Evolutionary conservation across 2,888 invertebrate genomes (phyloP).

Genomic region (Autographa pulchrina): DNA sequence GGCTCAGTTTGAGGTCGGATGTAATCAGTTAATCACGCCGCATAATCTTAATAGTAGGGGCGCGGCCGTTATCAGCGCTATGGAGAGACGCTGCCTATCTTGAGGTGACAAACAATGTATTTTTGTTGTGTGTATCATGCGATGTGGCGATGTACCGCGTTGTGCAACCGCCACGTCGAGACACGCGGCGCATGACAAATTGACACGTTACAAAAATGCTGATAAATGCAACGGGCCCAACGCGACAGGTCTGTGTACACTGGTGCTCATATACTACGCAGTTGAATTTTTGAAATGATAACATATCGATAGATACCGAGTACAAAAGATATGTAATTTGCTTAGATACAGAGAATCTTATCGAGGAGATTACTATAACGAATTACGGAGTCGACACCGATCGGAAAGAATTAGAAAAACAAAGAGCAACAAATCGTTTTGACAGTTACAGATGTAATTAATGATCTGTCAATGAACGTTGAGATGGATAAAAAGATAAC

Average conservation of each 20-base stretch:
- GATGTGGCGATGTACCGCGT: slow-evolving; percentile 47
- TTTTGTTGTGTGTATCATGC: slow-evolving; percentile 69
- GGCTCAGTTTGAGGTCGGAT: slow-evolving; percentile 64
- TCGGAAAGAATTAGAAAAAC: slow-evolving; percentile 45
- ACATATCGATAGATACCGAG: slow-evolving; percentile 63
- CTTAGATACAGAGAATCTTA: slow-evolving; percentile 60
- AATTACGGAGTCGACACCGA: slow-evolving; percentile 57
- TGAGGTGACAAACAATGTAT: slow-evolving; percentile 67
- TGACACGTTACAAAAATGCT: slow-evolving; percentile 37
- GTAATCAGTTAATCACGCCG: slow-evolving; percentile 72
- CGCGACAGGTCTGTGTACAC: slow-evolving; percentile 43
- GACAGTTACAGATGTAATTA: slow-evolving; percentile 59
- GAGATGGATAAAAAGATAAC: slow-evolving; percentile 55
- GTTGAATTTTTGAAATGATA: slow-evolving; percentile 62
- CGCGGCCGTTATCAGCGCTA: slow-evolving; percentile 71
- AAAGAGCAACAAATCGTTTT: slow-evolving; percentile 51
- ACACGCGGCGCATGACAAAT: slow-evolving; percentile 48
- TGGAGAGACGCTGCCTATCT: slow-evolving; percentile 65
- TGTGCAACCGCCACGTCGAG: slow-evolving; percentile 47
- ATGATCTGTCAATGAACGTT: slow-evolving; percentile 56
- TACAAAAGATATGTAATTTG: slow-evolving; percentile 71
- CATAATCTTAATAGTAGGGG: slow-evolving; percentile 83
- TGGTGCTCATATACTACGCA: slow-evolving; percentile 69
- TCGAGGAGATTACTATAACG: slow-evolving; percentile 59
- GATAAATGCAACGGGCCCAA: slow-evolving; percentile 26